Evolutionary conservation across 2,113 vertebrate genomes (phyloP), one percentile per base, ranked within the genome.

Genomic region (Ornithorhynchus anatinus): DNA sequence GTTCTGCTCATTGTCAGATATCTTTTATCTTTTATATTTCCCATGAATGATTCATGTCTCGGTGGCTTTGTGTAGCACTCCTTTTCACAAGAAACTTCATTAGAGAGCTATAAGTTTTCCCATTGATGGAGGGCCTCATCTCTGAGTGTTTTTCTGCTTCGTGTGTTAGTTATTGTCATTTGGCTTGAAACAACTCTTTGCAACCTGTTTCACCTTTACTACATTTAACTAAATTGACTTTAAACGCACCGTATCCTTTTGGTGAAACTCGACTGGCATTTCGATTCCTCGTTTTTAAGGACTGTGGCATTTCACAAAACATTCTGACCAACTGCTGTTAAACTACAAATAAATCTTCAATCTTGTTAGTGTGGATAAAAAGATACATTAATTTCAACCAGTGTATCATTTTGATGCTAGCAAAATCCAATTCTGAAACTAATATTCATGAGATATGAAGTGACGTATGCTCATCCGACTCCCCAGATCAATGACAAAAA

Each of bases 11-110:
- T 97, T 97, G 95, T 96, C 90, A 92, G 89, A 85, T 92, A 94
- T 92, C 94, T 96, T 97, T 96, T 95, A 94, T 97, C 94, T 93
- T 93, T 95, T 95, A 93, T 96, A 95, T 97, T 95, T 95, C 90
- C 95, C 96, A 97, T 96, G 95, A 96, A 97, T 96, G 95, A 97
- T 96, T 96, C 95, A 96, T 95, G 94, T 93, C 89, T 91, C 80
- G 65, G 89, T 91, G 91, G 93, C 93, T 95, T 94, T 96, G 95
- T 95, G 87, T 89, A 69, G 89, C 86, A 72, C 89, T 91, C 81
- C 89, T 90, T 95, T 96, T 95, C 94, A 96, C 90, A 83, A 90
- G 90, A 92, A 92, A 93, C 89, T 94, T 94, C 93, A 94, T 95
- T 95, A 94, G 92, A 91, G 94, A 95, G 91, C 92, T 93, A 86